Base-by-base conservation (phyloP, 2,888 invertebrate species). In the Vesta saturnalis region DNA sequence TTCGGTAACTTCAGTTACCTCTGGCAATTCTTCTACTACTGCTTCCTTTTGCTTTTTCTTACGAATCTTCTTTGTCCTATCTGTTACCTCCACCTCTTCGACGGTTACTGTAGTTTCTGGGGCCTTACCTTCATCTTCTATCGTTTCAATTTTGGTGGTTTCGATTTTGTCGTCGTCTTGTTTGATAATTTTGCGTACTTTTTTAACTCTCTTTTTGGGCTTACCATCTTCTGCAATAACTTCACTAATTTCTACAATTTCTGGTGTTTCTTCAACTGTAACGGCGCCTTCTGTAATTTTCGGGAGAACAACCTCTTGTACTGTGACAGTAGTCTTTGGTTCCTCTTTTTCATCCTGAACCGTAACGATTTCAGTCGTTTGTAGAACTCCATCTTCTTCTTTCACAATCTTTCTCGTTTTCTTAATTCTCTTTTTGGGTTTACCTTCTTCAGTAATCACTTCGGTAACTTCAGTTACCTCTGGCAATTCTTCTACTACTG, bases 121-220 rank as follows among this genome's bases (percentile, higher is more conserved):
- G 5, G 10, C 30, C 10, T 30, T 10, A 30, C 30, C 30, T 30
- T 30, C 30, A 10, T 30, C 30, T 10, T 30, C 5, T 30, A 30
- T 10, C 10, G 30, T 30, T 6, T 6, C 10, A 6, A 30, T 30
- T 30, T 72, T 67, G 1, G 52, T 30, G 5, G 30, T 30, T 30
- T 30, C n/a, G n/a, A n/a, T n/a, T 73, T 80, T 83, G 52, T 79
- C 75, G 58, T 82, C 85, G 71, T 74, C 83, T 0, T 81, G 82
- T 73, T 85, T 85, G 65, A 80, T 85, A 39, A 85, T 81, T 0
- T 82, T 77, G 22, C 85, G 80, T 58, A 82, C 85, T 58, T 83
- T 85, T 12, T 81, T 79, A 23, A 81, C 80, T 55, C 73, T 75
- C 68, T 74, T 77, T n/a, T n/a, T n/a, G n/a, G n/a, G n/a, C n/a